phyloP scores from a whole-genome alignment of 1,140 invertebrate species.

The Drosophila ercepeae region DNA sequence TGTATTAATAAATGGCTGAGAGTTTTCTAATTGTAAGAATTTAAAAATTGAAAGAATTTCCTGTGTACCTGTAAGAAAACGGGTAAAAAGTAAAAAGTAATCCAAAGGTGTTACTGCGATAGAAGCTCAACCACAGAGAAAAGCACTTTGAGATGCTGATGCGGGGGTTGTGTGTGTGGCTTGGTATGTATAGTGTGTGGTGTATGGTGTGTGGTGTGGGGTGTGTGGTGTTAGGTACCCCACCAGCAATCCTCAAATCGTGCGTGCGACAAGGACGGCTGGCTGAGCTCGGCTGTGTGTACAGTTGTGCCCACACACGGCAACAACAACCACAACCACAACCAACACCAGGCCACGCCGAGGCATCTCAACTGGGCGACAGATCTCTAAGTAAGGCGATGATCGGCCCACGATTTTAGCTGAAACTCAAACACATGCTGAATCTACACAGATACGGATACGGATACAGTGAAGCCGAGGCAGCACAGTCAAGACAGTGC shows the following conservation, averaged over 20 bases:
- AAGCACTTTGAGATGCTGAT: slow-evolving; percentile 42
- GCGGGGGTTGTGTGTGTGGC: slow-evolving; percentile 59
- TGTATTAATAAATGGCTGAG: too few relatives aligned
- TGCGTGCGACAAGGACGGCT: slow-evolving; percentile 55
- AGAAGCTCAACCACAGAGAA: slow-evolving; percentile 59
- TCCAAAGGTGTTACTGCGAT: slow-evolving; percentile 61
- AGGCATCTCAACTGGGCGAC: slow-evolving; percentile 65
- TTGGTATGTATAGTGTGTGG: slow-evolving; percentile 1
- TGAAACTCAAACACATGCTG: slow-evolving; percentile 9
- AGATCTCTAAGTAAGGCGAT: slow-evolving; percentile 81
- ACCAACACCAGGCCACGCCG: slow-evolving; percentile 24
- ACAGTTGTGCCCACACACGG: slow-evolving; percentile 73
- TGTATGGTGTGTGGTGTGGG: slow-evolving; percentile 1
- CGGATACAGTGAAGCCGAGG: slow-evolving; percentile 33
- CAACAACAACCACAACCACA: slow-evolving; percentile 49
- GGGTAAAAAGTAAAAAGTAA: slow-evolving; percentile 23
- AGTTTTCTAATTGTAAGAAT: too few relatives aligned
- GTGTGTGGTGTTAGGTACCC: slow-evolving; percentile 21
- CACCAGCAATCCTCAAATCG: slow-evolving; percentile 18
- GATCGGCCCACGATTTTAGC: slow-evolving; percentile 68
- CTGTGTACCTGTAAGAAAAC: too few relatives aligned
- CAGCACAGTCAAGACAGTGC: slow-evolving; percentile 40
- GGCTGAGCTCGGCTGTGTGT: slow-evolving; percentile 53
- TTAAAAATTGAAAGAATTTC: too few relatives aligned
- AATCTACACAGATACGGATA: slow-evolving; percentile 26